Evolutionary conservation across 2,113 vertebrate species (phyloP), one percentile per base, ranked within the genome.

Genomic region (Brienomyrus longianalis): DNA sequence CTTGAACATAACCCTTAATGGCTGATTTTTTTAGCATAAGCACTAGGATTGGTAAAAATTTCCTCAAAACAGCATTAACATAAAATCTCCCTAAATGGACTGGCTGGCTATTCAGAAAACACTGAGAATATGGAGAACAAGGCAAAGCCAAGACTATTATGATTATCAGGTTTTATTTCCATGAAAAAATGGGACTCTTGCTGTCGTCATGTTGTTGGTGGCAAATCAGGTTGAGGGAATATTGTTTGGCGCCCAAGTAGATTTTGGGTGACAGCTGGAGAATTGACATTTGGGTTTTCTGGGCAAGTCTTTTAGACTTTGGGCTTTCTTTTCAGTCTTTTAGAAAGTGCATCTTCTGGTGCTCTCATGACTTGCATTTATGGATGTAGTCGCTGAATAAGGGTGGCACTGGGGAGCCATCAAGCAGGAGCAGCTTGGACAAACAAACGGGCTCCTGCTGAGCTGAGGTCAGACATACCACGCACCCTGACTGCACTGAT

Each of bases 361-460:
- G 90, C 86, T 43, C 90, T 92, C 89, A 88, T 89, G 91, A 90
- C 92, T 90, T 87, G 91, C 93, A 96, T 96, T 96, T 96, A 96
- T 96, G 95, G 94, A 86, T 91, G 86, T 15, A 62, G 94, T 83
- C 74, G 13, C 86, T 96, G 95, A 96, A 96, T 95, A 92, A 92
- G 70, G 89, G 89, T 50, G 91, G 90, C 90, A 90, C 62, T 62
- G 90, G 94, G 95, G 94, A 94, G 95, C 93, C 95, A 94, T 96
- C 93, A 92, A 93, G 95, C 95, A 96, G 95, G 93, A 93, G 91
- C 90, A 1, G 83, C 52, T 6, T 43, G 92, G 95, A 95, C 94
- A 96, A 94, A 94, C 94, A 48, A 96, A 96, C 96, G 83, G 90
- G 91, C 90, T 95, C 94, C 91, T 96, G 95, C 96, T 96, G 95